Base-by-base conservation (phyloP, 2,113 vertebrate species). In the Microcebus murinus region DNA sequence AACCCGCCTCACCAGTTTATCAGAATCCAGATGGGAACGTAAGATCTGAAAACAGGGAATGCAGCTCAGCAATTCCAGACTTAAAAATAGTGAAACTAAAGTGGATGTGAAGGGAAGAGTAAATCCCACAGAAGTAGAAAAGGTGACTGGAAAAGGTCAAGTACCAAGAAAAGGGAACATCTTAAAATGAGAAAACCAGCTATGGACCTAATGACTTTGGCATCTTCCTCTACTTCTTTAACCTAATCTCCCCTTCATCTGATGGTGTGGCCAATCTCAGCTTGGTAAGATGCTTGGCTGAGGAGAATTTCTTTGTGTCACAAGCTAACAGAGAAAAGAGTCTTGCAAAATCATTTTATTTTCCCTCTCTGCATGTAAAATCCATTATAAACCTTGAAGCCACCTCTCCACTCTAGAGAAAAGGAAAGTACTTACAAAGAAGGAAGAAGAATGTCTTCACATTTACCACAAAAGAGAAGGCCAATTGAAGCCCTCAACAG, bases 401-500 rank as follows among this genome's bases (percentile, higher is more conserved):
- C 94, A 94, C 74, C 45, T 84, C 79, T 81, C 61, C 92, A 71
- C 70, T 59, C 48, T 94, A 67, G 92, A 94, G 97, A 95, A 90
- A 50, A 85, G 76, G 70, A 74, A 95, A 96, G 12, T 79, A 77
- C 93, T 97, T 96, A 85, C 65, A 87, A 96, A 97, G 70, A 65
- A 84, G n/a, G 25, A 91, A 71, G 92, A 87, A 95, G 80, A 96
- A 87, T 45, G 15, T 57, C 55, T 93, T 97, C 84, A 92, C 50
- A 42, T 39, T 61, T 74, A 70, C 11, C 39, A 86, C 52, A 91
- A 94, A 86, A 90, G 76, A 91, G 79, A 92, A 84, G 17, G 10
- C 73, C 70, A 95, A 1, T 97, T 97, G 97, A 97, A 97, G 61
- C 17, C 73, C 89, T 92, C 91, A 73, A 48, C 89, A 52, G 61